Percentiles rank a stretch among this genome's conserved stretches.
These are phyloP conservation scores for Drosophila repletoides DNA, from an alignment of 1,140 invertebrate species.

Conservation along the genomic window DNA sequence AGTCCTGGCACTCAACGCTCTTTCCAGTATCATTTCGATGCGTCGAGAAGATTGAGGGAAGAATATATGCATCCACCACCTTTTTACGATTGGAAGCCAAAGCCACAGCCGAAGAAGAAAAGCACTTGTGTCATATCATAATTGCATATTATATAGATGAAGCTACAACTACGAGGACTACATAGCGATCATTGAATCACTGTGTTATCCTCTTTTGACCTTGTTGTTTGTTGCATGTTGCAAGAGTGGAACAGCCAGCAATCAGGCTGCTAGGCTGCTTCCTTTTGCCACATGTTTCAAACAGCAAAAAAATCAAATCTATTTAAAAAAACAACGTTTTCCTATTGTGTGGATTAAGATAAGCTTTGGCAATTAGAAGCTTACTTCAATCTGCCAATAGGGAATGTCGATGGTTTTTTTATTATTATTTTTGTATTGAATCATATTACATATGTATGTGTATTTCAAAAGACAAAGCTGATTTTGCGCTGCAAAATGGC, in stretches of 20 bases:
- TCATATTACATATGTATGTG: neutral
- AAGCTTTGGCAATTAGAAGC: neutral
- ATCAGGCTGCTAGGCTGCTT: neutral
- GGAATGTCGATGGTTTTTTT: neutral
- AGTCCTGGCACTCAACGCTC: neutral
- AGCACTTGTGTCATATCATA: slow-evolving; percentile 54
- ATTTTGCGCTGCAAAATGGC: neutral
- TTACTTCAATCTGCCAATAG: neutral
- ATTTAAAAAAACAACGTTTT: slow-evolving; percentile 1
- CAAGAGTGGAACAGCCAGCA: neutral
- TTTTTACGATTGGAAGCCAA: neutral
- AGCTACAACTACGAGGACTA: slow-evolving; percentile 20
- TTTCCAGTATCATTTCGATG: slow-evolving; percentile 31
- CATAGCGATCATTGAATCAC: neutral
- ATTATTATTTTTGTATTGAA: neutral
- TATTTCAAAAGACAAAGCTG: neutral
- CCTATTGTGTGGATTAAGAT: neutral
- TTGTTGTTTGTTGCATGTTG: slow-evolving; percentile 19
- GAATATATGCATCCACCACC: slow-evolving; percentile 26
- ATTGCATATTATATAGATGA: slow-evolving; percentile 5
- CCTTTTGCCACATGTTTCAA: neutral
- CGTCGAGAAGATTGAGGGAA: neutral
- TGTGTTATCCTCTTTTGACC: slow-evolving; percentile 18
- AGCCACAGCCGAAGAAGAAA: slow-evolving; percentile 23
- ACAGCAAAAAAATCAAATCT: neutral